Evolutionary conservation across 1,140 invertebrate genomes (phyloP).

Genomic region (Magallana gigas): DNA sequence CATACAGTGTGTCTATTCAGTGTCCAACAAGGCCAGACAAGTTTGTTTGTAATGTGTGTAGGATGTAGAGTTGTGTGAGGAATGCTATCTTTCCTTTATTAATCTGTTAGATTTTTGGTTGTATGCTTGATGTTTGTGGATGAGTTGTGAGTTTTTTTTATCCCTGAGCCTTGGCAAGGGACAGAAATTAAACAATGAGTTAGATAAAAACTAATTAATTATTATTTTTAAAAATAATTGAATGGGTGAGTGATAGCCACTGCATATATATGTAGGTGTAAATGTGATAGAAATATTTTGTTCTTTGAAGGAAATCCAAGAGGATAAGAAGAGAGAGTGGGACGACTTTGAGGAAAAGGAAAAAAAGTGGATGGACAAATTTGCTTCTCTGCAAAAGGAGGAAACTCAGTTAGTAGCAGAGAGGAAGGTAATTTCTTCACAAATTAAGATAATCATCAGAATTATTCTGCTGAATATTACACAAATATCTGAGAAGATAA

Average conservation of each 20-base stretch:
- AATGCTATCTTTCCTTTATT: too few relatives aligned
- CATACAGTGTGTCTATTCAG: too few relatives aligned
- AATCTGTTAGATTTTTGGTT: too few relatives aligned
- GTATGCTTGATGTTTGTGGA: too few relatives aligned
- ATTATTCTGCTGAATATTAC: not conserved
- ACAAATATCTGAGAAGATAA: not conserved
- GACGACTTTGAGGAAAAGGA: slow-evolving; percentile 40
- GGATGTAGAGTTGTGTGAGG: too few relatives aligned
- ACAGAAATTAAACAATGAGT: not conserved
- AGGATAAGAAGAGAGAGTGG: slow-evolving; percentile 34
- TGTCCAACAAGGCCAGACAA: too few relatives aligned
- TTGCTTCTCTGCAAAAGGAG: slow-evolving; percentile 36
- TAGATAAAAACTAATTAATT: not conserved
- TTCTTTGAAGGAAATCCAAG: slow-evolving; percentile 40
- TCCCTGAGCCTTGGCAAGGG: not conserved
- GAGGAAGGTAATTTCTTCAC: slow-evolving; percentile 5
- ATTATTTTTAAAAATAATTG: not conserved
- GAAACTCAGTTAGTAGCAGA: slow-evolving; percentile 21
- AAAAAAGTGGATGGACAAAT: slow-evolving; percentile 37
- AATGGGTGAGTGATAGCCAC: not conserved
- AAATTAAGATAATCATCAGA: not conserved
- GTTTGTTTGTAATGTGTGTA: too few relatives aligned
- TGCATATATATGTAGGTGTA: not conserved
- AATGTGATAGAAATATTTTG: not conserved
- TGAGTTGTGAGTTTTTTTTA: not conserved